Percentiles rank a stretch among this genome's conserved stretches.
These are phyloP conservation scores for Himalopsyche kuldschensis DNA, from an alignment of 2,888 invertebrate genomes.

Conservation along the genomic window DNA sequence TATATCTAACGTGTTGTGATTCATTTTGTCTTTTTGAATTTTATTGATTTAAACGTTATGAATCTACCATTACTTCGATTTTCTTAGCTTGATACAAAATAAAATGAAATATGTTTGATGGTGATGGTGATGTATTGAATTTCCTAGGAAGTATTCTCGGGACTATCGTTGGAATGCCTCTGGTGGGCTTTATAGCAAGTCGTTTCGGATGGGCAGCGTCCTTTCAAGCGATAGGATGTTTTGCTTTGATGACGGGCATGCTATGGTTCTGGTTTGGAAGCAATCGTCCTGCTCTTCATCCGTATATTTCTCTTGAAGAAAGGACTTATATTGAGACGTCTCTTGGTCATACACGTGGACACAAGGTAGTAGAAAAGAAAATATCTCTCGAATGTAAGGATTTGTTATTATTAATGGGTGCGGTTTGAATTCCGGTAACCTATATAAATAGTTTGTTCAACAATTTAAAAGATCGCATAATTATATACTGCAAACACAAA, in stretches of 20 bases:
- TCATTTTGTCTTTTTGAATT: no score
- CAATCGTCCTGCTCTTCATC: slow-evolving; percentile 62
- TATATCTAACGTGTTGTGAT: no score
- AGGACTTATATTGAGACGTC: slow-evolving; percentile 62
- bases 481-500: no score
- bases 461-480: no score
- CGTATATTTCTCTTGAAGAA: slow-evolving; percentile 60
- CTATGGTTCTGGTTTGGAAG: slow-evolving; percentile 61
- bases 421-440: no score
- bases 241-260: slow-evolving; percentile 58
- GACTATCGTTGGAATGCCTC: slow-evolving; percentile 67
- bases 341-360: slow-evolving; percentile 43
- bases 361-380: slow-evolving; percentile 5
- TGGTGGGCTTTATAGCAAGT: slow-evolving; percentile 66
- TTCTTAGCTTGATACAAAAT: neutral
- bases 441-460: no score
- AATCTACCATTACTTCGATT: no score
- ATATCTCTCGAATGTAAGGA: no score
- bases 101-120: no score
- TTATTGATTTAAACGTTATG: no score
- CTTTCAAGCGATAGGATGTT: slow-evolving; percentile 64
- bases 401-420: neutral
- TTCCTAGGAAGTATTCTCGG: slow-evolving; percentile 66
- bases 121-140: neutral
- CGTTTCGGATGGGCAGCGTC: slow-evolving; percentile 68